Base-by-base conservation (phyloP, 2,888 invertebrate species). In the Andrena fulva region DNA sequence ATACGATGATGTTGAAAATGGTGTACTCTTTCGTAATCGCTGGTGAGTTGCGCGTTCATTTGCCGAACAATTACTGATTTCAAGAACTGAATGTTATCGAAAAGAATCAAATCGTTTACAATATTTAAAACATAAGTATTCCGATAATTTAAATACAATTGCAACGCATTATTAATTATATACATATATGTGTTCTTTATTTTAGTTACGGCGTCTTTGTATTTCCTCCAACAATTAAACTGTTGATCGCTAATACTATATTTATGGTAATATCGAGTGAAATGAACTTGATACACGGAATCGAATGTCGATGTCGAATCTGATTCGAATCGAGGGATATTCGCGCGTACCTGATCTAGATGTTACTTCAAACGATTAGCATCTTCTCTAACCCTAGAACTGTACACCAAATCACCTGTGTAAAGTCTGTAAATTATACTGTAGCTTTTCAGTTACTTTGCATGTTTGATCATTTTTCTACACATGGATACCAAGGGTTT, bases 311-410 rank as follows among this genome's bases (percentile, higher is more conserved):
- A 64, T 24, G 31, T 77, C 24, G 71, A 50, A 56, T 31, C 50
- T 31, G 54, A 63, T 67, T 56, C 62, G 60, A 64, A 71, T 80
- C 80, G 72, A 72, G 6, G 33, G 77, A 33, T 77, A 27, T 66
- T 77, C 77, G 60, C 81, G 77, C 77, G 70, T 83, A 73, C 81
- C 81, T 54, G 60, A 70, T 70, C 56, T 71, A 73, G 64, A 56
- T 74, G 77, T 77, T 60, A 77, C n/a, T 77, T 77, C 8, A 35
- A 77, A 66, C 29, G 66, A 62, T 48, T 74, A 74, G 35, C 64
- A 63, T 69, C 80, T 59, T 59, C 71, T 50, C 52, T 52, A 56
- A 56, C 56, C 27, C 56, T 56, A 56, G 27, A 56, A 56, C 56
- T 56, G 56, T 56, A 56, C 56, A 56, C 56, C 24, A 29, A 50